A percentile compares a stretch with the other conserved stretches of the same genome.
These are phyloP conservation scores for Dolichotis patagonum DNA, from an alignment of 2,113 vertebrate species.

Conservation along the genomic window DNA sequence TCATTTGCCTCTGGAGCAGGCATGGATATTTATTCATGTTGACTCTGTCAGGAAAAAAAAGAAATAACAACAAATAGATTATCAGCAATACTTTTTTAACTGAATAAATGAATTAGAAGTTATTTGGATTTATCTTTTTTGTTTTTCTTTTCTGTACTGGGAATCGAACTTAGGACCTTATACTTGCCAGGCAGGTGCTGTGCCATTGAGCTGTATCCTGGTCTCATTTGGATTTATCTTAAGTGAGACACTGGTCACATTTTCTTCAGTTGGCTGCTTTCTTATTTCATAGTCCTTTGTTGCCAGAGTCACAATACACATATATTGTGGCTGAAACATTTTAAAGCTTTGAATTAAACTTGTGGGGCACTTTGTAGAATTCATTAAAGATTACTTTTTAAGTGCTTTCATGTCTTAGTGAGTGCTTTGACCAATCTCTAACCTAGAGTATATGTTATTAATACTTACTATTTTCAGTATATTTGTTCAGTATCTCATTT, in stretches of 20 bases:
- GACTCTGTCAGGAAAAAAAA: background rate
- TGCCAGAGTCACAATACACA: background rate
- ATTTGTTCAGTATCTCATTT: conserved; percentile 42
- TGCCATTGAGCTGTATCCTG: no score
- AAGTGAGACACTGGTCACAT: background rate
- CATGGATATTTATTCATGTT: conserved; percentile 38
- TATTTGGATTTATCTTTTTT: background rate
- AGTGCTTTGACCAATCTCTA: conserved; percentile 24
- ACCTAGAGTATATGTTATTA: background rate
- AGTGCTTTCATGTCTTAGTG: conserved; percentile 25
- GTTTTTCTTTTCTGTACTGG: no score
- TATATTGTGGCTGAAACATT: conserved; percentile 30
- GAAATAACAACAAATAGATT: background rate
- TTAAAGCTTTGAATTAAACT: conserved; percentile 49
- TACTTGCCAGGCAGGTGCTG: no score
- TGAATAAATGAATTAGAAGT: conserved; percentile 26
- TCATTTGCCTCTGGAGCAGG: conserved; percentile 4
- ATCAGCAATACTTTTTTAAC: background rate
- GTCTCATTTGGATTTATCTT: background rate
- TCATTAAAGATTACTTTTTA: conserved; percentile 45
- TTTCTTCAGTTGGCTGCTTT: background rate
- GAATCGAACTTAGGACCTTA: no score
- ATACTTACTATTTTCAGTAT: background rate
- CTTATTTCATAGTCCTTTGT: conserved; percentile 26
- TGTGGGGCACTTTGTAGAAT: conserved; percentile 4